phyloP scores from a whole-genome alignment of 2,797 vertebrate species.

The Picus viridis region DNA sequence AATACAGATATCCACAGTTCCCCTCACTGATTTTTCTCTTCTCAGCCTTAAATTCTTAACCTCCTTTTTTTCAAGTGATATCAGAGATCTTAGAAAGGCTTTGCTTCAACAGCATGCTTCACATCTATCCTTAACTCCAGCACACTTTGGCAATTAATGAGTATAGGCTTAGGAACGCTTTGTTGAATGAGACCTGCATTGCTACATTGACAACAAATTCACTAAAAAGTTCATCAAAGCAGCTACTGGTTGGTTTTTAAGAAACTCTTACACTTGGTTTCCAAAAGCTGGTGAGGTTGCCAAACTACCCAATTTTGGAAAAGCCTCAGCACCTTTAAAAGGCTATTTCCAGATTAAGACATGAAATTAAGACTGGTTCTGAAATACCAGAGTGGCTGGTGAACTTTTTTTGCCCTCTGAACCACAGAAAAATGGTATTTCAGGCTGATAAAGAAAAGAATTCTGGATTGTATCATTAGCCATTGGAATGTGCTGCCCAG shows the following conservation, averaged over 20 bases:
- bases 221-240: background rate
- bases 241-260: background rate
- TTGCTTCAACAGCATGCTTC: background rate
- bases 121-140: background rate
- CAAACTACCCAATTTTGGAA: background rate
- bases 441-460: background rate
- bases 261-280: background rate
- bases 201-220: background rate
- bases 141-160: background rate
- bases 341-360: background rate
- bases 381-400: background rate
- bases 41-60: background rate
- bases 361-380: background rate
- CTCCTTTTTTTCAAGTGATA: background rate
- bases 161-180: background rate
- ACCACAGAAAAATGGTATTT: background rate
- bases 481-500: no score
- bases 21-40: background rate
- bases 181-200: background rate
- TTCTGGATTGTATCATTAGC: background rate
- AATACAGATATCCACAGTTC: background rate
- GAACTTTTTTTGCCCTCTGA: background rate
- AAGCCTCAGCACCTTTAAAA: background rate
- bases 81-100: background rate
- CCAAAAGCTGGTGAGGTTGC: background rate